Percentiles rank a stretch among this genome's conserved stretches.
These are phyloP conservation scores for Lepisosteus osseus DNA, from an alignment of 2,113 vertebrate genomes.

Conservation along the genomic window DNA sequence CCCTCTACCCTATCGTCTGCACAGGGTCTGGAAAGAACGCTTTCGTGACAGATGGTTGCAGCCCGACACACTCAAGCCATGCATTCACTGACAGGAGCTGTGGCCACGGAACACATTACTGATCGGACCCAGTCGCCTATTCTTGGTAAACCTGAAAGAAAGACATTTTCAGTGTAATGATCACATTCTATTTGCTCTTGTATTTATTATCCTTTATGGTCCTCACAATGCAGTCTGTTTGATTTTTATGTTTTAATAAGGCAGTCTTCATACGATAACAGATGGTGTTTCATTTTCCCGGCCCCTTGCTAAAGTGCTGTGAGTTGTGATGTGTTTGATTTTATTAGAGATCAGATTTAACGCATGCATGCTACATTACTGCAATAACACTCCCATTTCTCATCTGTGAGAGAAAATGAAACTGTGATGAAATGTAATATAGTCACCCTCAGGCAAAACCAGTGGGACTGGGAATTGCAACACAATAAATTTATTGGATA, in stretches of 20 bases:
- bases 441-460: constrained; percentile 94
- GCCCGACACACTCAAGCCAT: neutral
- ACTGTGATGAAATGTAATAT: constrained; percentile 99
- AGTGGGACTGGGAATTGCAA: constrained; percentile 93
- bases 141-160: neutral
- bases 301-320: constrained; percentile 84
- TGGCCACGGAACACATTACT: neutral
- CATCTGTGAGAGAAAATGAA: constrained; percentile 98
- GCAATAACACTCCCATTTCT: constrained; percentile 93
- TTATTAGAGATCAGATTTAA: constrained; percentile 98
- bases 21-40: too few relatives aligned
- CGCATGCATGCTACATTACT: constrained; percentile 96
- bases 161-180: constrained; percentile 17
- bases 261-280: constrained; percentile 83
- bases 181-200: constrained; percentile 45
- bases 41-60: neutral
- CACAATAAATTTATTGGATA: constrained; percentile 99
- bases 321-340: constrained; percentile 97
- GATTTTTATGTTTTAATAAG: constrained; percentile 88
- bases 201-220: constrained; percentile 51
- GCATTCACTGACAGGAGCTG: neutral
- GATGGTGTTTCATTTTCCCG: constrained; percentile 91
- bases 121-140: neutral
- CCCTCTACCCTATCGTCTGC: too few relatives aligned
- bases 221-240: constrained; percentile 42